Conservation (phyloP, 2,888 invertebrate genomes). For the Chrysolina americana region DNA sequence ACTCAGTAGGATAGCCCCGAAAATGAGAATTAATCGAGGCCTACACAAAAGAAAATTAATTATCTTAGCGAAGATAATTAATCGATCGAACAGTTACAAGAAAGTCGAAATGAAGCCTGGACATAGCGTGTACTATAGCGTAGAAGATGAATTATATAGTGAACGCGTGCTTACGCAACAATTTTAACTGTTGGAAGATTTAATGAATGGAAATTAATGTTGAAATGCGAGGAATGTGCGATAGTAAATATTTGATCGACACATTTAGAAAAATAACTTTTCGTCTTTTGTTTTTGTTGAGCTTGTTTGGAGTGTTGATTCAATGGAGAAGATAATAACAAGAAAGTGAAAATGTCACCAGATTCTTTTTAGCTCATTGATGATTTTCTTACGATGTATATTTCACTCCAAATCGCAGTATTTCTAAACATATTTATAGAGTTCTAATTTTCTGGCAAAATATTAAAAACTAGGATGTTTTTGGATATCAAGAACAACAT, state of each 20-base stretch:
- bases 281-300: background rate
- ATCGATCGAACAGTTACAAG: conserved; percentile 48
- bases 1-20: conserved; percentile 50
- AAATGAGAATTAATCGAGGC: conserved; percentile 54
- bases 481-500: no score
- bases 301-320: background rate
- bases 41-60: conserved; percentile 55
- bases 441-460: no score
- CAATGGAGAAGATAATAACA: no score
- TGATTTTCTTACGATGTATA: no score
- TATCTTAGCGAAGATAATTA: conserved; percentile 52
- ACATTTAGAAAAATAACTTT: background rate
- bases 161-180: conserved; percentile 34
- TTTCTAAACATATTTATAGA: no score
- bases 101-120: conserved; percentile 33
- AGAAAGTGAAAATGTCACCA: no score
- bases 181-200: conserved; percentile 35
- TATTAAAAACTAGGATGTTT: no score
- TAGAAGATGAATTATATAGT: conserved; percentile 33
- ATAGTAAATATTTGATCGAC: conserved; percentile 14
- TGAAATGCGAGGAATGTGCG: background rate
- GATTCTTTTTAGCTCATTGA: no score
- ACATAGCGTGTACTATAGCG: conserved; percentile 4
- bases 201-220: conserved; percentile 33
- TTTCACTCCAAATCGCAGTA: no score